Conservation (phyloP, 1,140 invertebrate species). For the Drosophila jambulina region DNA sequence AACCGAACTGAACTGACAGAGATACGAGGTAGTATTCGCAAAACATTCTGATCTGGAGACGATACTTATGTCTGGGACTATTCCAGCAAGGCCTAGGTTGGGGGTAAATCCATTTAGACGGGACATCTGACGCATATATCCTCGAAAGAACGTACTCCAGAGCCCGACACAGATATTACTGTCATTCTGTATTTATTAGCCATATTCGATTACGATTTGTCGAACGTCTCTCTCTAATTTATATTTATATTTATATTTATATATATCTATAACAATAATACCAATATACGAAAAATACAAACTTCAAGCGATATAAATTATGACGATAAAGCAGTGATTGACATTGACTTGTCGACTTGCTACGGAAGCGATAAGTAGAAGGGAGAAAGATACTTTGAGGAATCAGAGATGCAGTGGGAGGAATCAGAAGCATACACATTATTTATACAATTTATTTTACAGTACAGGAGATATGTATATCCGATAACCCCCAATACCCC, state of each 20-base stretch:
- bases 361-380: neutral
- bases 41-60: conserved; percentile 33
- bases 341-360: conserved; percentile 1
- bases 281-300: conserved; percentile 31
- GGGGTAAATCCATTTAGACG: neutral
- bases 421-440: conserved; percentile 71
- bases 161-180: conserved; percentile 31
- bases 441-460: conserved; percentile 80
- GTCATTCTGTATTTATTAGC: conserved; percentile 63
- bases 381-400: neutral
- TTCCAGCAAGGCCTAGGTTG: neutral
- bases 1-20: conserved; percentile 18
- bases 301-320: conserved; percentile 36
- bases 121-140: neutral
- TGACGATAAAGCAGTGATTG: conserved; percentile 16
- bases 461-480: conserved; percentile 65
- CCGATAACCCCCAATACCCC: conserved; percentile 55
- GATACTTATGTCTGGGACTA: conserved; percentile 17
- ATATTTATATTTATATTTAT: conserved; percentile 52
- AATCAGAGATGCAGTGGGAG: neutral
- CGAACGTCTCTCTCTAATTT: conserved; percentile 66
- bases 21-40: conserved; percentile 23
- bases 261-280: conserved; percentile 55
- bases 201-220: conserved; percentile 67
- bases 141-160: conserved; percentile 6